phyloP scores from a whole-genome alignment of 2,888 invertebrate genomes.

The Allolobophora icterica region DNA sequence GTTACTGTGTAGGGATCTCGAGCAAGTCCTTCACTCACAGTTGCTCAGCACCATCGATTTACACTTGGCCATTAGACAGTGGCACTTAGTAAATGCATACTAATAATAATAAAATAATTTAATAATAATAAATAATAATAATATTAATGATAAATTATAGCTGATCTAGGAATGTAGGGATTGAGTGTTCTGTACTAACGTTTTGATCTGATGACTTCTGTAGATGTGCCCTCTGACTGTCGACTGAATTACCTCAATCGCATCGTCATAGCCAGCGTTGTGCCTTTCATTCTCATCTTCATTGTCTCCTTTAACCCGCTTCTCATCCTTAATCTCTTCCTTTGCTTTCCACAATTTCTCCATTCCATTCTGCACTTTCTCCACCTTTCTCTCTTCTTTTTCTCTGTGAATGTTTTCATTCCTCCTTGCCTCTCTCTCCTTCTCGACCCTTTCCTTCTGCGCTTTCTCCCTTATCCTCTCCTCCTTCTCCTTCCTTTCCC shows the following conservation, averaged over 20 bases:
- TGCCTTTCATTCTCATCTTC: neutral
- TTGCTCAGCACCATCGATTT: too few species aligned
- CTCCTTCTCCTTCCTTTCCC: conserved; percentile 40
- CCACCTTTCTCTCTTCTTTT: neutral
- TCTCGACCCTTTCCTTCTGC: conserved; percentile 46
- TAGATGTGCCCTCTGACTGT: neutral
- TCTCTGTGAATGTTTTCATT: neutral
- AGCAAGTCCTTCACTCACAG: too few species aligned
- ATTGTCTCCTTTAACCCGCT: neutral
- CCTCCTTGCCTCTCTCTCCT: neutral
- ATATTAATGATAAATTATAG: neutral
- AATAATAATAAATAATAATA: too few species aligned
- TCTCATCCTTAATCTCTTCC: neutral
- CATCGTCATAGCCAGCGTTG: neutral
- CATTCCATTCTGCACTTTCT: neutral
- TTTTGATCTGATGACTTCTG: conserved; percentile 8
- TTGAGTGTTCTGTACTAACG: neutral
- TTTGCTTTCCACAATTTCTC: neutral
- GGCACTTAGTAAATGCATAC: too few species aligned
- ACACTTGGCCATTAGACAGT: too few species aligned
- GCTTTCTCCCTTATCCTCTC: conserved; percentile 54
- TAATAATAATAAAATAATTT: too few species aligned
- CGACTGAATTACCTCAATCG: neutral
- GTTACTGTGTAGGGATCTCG: too few species aligned
- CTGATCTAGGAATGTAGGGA: neutral